Percentiles rank a stretch among this genome's conserved stretches.
These are phyloP conservation scores for Meandrina meandrites DNA, from an alignment of 92 coral and sea anemone genomes.

Conservation along the genomic window DNA sequence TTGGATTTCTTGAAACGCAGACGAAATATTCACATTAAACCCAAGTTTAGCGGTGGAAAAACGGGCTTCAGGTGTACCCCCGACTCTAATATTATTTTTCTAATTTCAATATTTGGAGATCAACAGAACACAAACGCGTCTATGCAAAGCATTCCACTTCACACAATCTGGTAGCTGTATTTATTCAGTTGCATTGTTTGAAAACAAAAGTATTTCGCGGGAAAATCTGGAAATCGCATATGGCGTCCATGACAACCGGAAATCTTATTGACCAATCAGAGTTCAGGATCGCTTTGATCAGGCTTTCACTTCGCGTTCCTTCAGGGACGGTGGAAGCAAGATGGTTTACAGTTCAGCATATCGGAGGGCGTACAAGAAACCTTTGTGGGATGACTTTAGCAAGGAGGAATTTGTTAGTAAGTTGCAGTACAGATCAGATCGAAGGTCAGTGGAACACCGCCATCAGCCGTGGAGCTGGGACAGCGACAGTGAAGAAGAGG, in stretches of 20 bases:
- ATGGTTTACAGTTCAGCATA: slow-evolving; percentile 91
- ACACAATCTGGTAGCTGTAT: too few relatives aligned
- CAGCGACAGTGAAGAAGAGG: slow-evolving; percentile 77
- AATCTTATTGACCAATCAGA: slow-evolving; percentile 57
- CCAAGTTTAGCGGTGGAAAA: too few relatives aligned
- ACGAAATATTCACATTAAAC: too few relatives aligned
- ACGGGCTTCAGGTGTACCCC: too few relatives aligned
- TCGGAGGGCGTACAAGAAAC: slow-evolving; percentile 68
- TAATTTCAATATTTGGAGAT: too few relatives aligned
- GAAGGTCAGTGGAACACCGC: slow-evolving; percentile 92
- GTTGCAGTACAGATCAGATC: slow-evolving; percentile 82
- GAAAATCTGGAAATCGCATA: slow-evolving; percentile 42
- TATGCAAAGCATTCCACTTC: too few relatives aligned
- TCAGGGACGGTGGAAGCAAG: slow-evolving; percentile 8
- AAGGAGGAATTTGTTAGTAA: slow-evolving; percentile 78
- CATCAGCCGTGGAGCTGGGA: slow-evolving; percentile 97
- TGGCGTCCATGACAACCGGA: slow-evolving; percentile 75
- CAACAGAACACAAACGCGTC: too few relatives aligned
- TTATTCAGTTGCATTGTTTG: too few relatives aligned
- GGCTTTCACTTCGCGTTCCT: not conserved
- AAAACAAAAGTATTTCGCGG: slow-evolving; percentile 54
- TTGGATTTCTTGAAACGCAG: too few relatives aligned
- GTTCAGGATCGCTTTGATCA: not conserved
- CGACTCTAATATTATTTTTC: too few relatives aligned
- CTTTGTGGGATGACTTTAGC: slow-evolving; percentile 90